These are phyloP conservation scores for Papilio glaucus DNA, from an alignment of 1,140 invertebrate genomes.

Conservation along the genomic window DNA sequence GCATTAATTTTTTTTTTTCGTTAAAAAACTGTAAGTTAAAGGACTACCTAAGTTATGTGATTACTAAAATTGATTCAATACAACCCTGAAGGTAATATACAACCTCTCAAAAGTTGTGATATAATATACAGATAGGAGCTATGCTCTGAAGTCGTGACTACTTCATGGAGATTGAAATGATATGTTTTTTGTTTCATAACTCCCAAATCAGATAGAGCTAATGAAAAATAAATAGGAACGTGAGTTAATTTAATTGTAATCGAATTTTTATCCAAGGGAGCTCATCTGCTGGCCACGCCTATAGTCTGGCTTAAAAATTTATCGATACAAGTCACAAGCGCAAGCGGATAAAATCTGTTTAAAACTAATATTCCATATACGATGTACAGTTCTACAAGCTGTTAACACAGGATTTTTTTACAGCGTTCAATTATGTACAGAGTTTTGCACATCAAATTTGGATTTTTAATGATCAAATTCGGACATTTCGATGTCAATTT, in stretches of 20 bases:
- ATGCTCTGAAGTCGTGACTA: constrained; percentile 20
- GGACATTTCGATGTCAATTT: no score
- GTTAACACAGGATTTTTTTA: no score
- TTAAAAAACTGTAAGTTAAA: neutral
- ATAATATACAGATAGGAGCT: neutral
- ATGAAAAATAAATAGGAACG: constrained; percentile 75
- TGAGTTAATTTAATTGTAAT: constrained; percentile 79
- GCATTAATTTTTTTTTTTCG: neutral
- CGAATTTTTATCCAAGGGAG: constrained; percentile 75
- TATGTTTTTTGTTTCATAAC: constrained; percentile 33
- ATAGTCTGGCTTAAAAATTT: constrained; percentile 54
- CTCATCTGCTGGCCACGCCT: constrained; percentile 70
- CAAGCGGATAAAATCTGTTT: constrained; percentile 40
- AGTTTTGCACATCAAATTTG: no score
- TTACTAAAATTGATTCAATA: neutral
- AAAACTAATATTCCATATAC: no score
- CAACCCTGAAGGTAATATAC: neutral
- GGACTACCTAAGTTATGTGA: neutral
- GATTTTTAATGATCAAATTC: no score
- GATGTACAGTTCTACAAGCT: no score
- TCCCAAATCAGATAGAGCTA: constrained; percentile 62
- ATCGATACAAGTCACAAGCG: constrained; percentile 43
- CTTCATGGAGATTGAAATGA: constrained; percentile 32
- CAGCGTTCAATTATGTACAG: no score
- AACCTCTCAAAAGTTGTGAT: neutral